Evolutionary conservation across 2,797 vertebrate genomes (phyloP).

Genomic region (Karalla daura): DNA sequence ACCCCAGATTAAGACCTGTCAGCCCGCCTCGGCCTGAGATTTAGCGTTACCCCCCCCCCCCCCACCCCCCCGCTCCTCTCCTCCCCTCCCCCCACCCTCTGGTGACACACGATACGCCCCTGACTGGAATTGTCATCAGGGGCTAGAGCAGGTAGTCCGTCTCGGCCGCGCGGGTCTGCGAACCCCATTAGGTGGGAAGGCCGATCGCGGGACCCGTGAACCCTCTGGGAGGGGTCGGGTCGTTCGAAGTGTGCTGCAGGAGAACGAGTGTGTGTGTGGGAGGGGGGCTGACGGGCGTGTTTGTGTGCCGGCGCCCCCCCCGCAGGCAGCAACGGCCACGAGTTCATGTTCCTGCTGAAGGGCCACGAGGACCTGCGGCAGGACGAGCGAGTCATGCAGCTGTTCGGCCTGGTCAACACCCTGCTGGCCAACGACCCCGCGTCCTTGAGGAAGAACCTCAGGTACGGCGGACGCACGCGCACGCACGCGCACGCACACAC

Average conservation of each 20-base stretch:
- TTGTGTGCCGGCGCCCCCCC: constrained; percentile 61
- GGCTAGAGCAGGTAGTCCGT: constrained; percentile 4
- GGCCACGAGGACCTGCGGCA: constrained; percentile 97
- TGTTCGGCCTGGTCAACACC: constrained; percentile 98
- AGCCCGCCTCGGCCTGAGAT: constrained; percentile 48
- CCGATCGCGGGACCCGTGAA: constrained; percentile 9
- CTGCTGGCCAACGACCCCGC: constrained; percentile 97
- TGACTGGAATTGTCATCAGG: constrained; percentile 53
- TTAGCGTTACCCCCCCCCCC: constrained; percentile 45
- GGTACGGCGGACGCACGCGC: constrained; percentile 76
- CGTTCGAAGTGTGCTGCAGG: too few relatives aligned
- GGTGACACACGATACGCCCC: constrained; percentile 37
- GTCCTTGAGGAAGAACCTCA: constrained; percentile 97
- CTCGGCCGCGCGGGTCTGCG: constrained; percentile 21
- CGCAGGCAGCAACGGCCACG: constrained; percentile 97
- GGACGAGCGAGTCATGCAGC: constrained; percentile 98
- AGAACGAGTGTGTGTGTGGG: too few relatives aligned
- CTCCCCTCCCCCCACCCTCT: constrained; percentile 20
- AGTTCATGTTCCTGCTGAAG: constrained; percentile 99
- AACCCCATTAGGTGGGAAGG: constrained; percentile 21
- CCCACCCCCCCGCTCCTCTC: constrained; percentile 17
- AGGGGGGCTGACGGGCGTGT: too few relatives aligned
- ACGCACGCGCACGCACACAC: not conserved
- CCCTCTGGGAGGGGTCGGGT: too few relatives aligned
- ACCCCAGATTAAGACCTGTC: constrained; percentile 71